phyloP scores from a whole-genome alignment of 2,888 invertebrate species.

The Carabus problematicus region DNA sequence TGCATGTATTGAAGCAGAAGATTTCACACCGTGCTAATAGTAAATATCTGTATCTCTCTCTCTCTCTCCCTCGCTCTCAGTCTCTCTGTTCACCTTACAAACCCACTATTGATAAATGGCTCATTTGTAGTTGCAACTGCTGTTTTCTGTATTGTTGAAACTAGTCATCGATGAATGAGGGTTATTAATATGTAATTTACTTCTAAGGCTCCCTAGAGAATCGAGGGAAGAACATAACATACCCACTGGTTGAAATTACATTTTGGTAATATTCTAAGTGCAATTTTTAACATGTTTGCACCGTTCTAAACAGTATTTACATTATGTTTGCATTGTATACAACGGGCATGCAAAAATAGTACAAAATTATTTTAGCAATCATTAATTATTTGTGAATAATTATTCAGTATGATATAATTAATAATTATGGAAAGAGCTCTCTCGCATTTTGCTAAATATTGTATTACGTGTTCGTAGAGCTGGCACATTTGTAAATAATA shows the following conservation, averaged over 20 bases:
- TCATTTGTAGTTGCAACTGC: conserved; percentile 20
- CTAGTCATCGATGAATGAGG: conserved; percentile 34
- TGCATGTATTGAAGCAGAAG: conserved; percentile 48
- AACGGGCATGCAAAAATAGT: conserved; percentile 21
- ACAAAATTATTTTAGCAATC: conserved; percentile 24
- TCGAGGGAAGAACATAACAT: background rate
- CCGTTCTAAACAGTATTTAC: conserved; percentile 27
- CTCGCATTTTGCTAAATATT: too few species aligned
- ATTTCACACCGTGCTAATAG: background rate
- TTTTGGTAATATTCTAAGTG: conserved; percentile 14
- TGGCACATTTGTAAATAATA: too few species aligned
- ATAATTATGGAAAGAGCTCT: too few species aligned
- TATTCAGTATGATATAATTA: too few species aligned
- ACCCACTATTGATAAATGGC: conserved; percentile 3
- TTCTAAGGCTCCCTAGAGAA: conserved; percentile 13
- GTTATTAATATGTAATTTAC: conserved; percentile 14
- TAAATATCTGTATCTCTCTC: too few species aligned
- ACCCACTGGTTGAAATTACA: conserved; percentile 2
- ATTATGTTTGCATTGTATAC: conserved; percentile 28
- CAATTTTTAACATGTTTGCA: conserved; percentile 15
- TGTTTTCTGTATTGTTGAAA: conserved; percentile 31
- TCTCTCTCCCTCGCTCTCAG: too few species aligned
- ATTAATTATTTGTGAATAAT: background rate
- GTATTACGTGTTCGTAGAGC: too few species aligned
- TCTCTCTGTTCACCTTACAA: too few species aligned